Evolutionary conservation across 2,888 invertebrate genomes (phyloP).

Genomic region (Boloria selene): DNA sequence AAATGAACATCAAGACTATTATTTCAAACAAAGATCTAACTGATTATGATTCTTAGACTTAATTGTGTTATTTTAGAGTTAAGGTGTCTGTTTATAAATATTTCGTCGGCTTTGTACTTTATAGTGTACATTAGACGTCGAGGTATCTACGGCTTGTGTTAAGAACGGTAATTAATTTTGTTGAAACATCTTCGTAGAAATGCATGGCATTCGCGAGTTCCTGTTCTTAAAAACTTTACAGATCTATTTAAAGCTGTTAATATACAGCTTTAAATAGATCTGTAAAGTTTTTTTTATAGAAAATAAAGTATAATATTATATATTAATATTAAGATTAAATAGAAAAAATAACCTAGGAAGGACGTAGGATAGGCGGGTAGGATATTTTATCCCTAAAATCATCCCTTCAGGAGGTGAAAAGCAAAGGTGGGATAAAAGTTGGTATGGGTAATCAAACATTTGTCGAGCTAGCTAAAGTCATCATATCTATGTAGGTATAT

Average conservation of each 20-base stretch:
- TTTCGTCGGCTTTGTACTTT: constrained; percentile 58
- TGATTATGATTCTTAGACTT: constrained; percentile 10
- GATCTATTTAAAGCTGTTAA: constrained; percentile 50
- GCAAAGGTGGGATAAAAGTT: too few species aligned
- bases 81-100: constrained; percentile 24
- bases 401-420: too few species aligned
- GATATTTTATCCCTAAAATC: too few species aligned
- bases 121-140: constrained; percentile 56
- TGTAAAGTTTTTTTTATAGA: too few species aligned
- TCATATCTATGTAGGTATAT: too few species aligned
- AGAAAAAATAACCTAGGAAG: not conserved
- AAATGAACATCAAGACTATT: not conserved
- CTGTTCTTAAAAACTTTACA: constrained; percentile 36
- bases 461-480: too few species aligned
- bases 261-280: too few species aligned
- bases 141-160: constrained; percentile 60
- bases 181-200: constrained; percentile 63
- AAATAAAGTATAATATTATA: not conserved
- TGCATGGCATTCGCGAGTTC: constrained; percentile 64
- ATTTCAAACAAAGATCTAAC: constrained; percentile 16
- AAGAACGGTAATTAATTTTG: constrained; percentile 69
- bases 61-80: constrained; percentile 25
- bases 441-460: too few species aligned
- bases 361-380: too few species aligned
- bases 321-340: not conserved